Conservation (phyloP, 2,797 vertebrate species). For the Pygocentrus nattereri region DNA sequence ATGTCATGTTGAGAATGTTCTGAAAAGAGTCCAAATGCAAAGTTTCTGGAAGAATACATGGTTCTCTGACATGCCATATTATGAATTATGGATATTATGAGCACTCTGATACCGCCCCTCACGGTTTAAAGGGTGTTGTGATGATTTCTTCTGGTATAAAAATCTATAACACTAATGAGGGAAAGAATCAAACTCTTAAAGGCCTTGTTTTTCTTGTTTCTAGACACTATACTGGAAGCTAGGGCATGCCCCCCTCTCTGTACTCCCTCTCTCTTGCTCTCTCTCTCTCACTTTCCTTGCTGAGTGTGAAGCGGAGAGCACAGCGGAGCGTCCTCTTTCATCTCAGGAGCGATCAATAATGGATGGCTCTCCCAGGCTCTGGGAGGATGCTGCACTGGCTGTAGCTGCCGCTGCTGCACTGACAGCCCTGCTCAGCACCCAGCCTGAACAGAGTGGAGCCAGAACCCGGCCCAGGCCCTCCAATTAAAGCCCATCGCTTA, state of each 20-base stretch:
- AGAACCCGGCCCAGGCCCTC: slow-evolving; percentile 55
- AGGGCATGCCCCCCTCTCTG: slow-evolving; percentile 40
- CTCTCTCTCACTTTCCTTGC: slow-evolving; percentile 42
- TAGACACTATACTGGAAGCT: slow-evolving; percentile 47
- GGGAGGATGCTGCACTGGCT: slow-evolving; percentile 70
- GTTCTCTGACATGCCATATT: slow-evolving; percentile 44
- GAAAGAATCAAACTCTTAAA: slow-evolving; percentile 55
- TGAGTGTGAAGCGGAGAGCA: slow-evolving; percentile 55
- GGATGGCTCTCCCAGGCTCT: slow-evolving; percentile 82
- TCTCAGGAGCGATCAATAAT: slow-evolving; percentile 85
- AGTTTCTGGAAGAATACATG: slow-evolving; percentile 26
- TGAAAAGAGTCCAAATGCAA: slow-evolving; percentile 17
- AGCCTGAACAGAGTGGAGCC: slow-evolving; percentile 48
- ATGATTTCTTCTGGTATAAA: slow-evolving; percentile 26
- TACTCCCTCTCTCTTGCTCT: slow-evolving; percentile 21
- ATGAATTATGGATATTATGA: slow-evolving; percentile 46
- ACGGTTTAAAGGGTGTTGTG: background rate
- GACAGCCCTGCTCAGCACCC: slow-evolving; percentile 67
- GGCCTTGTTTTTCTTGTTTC: slow-evolving; percentile 54
- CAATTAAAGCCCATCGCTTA: slow-evolving; percentile 80
- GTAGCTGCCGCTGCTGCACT: slow-evolving; percentile 54
- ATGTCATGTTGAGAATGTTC: background rate
- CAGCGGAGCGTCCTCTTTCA: slow-evolving; percentile 75
- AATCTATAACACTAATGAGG: slow-evolving; percentile 40
- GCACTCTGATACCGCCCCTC: slow-evolving; percentile 40